A percentile compares a stretch with the other conserved stretches of the same genome.
These are phyloP conservation scores for Eurypyga helias DNA, from an alignment of 2,113 vertebrate genomes.

Conservation along the genomic window DNA sequence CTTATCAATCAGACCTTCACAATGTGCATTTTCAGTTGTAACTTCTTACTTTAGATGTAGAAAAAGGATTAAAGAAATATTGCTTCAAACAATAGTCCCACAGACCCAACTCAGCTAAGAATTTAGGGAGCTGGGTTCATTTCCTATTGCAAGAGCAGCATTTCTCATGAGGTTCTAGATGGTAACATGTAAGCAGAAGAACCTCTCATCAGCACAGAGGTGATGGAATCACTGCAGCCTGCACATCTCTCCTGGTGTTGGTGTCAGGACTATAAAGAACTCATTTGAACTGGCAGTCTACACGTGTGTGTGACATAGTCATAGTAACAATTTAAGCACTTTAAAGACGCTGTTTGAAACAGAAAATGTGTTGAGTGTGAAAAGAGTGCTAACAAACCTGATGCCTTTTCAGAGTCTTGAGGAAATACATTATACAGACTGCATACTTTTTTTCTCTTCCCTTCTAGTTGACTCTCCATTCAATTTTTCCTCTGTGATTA, in stretches of 20 bases:
- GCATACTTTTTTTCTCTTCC: not conserved
- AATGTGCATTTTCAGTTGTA: not conserved
- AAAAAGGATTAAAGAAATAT: not conserved
- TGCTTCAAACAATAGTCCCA: not conserved
- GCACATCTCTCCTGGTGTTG: not conserved
- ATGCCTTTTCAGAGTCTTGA: not conserved
- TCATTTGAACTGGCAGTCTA: not conserved
- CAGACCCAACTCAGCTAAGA: not conserved
- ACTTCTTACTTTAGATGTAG: not conserved
- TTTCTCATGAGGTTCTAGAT: not conserved
- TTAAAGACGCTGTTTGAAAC: not conserved
- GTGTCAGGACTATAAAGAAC: not conserved
- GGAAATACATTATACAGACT: not conserved
- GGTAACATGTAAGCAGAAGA: not conserved
- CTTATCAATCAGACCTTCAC: not conserved
- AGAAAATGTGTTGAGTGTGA: not conserved
- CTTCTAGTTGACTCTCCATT: not conserved
- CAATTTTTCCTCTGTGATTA: not conserved
- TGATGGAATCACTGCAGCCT: not conserved
- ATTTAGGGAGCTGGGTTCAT: not conserved
- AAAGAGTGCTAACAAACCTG: not conserved
- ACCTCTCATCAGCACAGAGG: not conserved
- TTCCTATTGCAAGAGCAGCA: not conserved
- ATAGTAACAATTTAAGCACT: not conserved
- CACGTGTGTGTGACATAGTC: not conserved